phyloP scores from a whole-genome alignment of 2,888 invertebrate species.

The Zeuzera pyrina region DNA sequence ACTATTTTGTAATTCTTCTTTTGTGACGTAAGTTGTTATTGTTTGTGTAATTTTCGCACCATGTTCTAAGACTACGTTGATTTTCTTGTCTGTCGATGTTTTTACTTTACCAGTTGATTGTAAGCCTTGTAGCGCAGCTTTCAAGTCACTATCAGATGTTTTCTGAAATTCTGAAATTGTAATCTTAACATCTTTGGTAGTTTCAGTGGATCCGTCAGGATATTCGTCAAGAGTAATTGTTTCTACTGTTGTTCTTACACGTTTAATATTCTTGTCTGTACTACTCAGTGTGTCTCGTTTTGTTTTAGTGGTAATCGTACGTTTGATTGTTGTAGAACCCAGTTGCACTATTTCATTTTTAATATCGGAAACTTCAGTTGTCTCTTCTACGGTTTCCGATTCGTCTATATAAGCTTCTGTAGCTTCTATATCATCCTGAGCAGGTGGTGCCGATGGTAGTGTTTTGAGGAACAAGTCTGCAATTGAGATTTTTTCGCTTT shows the following conservation, averaged over 20 bases:
- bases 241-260: constrained; percentile 73
- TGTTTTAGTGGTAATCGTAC: constrained; percentile 59
- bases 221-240: constrained; percentile 60
- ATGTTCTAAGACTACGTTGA: constrained; percentile 55
- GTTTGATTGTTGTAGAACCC: constrained; percentile 43
- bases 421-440: constrained; percentile 24
- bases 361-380: constrained; percentile 49
- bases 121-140: constrained; percentile 57
- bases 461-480: too few relatives aligned
- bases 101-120: constrained; percentile 56
- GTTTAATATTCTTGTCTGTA: constrained; percentile 64
- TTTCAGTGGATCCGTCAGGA: constrained; percentile 71
- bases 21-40: constrained; percentile 53
- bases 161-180: constrained; percentile 66
- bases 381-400: constrained; percentile 52
- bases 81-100: constrained; percentile 61
- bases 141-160: constrained; percentile 56
- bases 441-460: too few relatives aligned
- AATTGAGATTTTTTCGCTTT: constrained; percentile 55
- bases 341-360: constrained; percentile 47
- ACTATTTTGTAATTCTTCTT: constrained; percentile 54
- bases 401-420: constrained; percentile 37
- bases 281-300: constrained; percentile 64
- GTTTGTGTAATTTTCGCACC: constrained; percentile 59
- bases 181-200: constrained; percentile 66